These are phyloP conservation scores for Sylvietta virens DNA, from an alignment of 2,113 vertebrate genomes.

Conservation along the genomic window DNA sequence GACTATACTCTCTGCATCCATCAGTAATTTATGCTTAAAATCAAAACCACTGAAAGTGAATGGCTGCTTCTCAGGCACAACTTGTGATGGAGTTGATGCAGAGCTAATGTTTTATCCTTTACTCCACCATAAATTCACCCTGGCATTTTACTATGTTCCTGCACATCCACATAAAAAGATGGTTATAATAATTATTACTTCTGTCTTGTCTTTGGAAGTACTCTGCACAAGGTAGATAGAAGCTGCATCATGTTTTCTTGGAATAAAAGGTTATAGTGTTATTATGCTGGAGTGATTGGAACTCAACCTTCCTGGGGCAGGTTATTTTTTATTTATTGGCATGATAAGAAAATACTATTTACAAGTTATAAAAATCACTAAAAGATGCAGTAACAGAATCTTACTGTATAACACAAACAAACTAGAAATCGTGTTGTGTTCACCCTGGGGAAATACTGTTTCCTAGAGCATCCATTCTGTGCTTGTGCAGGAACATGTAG, in stretches of 20 bases:
- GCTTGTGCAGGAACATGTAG: neutral
- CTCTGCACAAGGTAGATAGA: neutral
- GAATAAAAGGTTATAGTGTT: neutral
- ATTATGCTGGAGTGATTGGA: neutral
- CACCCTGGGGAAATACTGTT: neutral
- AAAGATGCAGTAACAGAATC: neutral
- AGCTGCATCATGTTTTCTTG: neutral
- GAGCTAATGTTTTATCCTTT: neutral
- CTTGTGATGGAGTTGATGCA: neutral
- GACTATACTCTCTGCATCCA: neutral
- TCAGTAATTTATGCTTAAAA: neutral
- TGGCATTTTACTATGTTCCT: neutral
- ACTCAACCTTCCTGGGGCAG: neutral
- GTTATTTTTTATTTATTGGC: neutral
- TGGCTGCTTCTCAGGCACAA: neutral
- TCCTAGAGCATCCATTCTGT: neutral
- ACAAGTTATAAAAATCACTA: neutral
- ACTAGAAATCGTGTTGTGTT: neutral
- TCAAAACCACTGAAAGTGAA: neutral
- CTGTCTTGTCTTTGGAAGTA: neutral
- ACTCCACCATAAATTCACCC: neutral
- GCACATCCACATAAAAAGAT: neutral
- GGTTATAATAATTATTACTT: neutral
- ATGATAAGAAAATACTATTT: neutral
- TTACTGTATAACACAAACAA: neutral